These are phyloP conservation scores for Harpalus rubripes DNA, from an alignment of 2,888 invertebrate genomes.

Conservation along the genomic window DNA sequence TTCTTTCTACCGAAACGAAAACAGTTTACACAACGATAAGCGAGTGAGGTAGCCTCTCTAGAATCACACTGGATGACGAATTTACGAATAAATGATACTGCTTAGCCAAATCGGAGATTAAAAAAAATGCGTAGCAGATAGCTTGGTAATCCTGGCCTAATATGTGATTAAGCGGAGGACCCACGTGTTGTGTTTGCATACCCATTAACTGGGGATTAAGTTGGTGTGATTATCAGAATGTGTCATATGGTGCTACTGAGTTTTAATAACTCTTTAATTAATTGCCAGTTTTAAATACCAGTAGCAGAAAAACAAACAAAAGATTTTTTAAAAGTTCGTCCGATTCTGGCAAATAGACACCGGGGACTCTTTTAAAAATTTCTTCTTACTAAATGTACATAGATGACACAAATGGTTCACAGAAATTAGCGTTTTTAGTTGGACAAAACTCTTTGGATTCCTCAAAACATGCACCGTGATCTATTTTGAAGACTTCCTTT, in stretches of 20 bases:
- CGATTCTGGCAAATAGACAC: no score
- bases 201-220: slow-evolving; percentile 69
- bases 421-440: no score
- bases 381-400: no score
- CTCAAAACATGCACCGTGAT: no score
- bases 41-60: slow-evolving; percentile 23
- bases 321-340: no score
- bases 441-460: no score
- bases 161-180: slow-evolving; percentile 44
- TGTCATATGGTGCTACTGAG: slow-evolving; percentile 67
- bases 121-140: slow-evolving; percentile 49
- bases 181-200: slow-evolving; percentile 68
- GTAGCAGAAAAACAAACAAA: neutral
- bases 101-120: slow-evolving; percentile 56
- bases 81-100: slow-evolving; percentile 12
- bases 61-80: neutral
- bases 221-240: slow-evolving; percentile 69
- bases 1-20: slow-evolving; percentile 25
- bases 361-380: no score
- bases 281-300: slow-evolving; percentile 9
- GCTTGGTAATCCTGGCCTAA: slow-evolving; percentile 41
- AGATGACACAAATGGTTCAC: no score
- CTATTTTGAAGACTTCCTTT: no score
- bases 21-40: slow-evolving; percentile 43
- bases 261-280: slow-evolving; percentile 59